phyloP scores from a whole-genome alignment of 53 echinoderm and acorn worm species.

The Holothuria scabra region DNA sequence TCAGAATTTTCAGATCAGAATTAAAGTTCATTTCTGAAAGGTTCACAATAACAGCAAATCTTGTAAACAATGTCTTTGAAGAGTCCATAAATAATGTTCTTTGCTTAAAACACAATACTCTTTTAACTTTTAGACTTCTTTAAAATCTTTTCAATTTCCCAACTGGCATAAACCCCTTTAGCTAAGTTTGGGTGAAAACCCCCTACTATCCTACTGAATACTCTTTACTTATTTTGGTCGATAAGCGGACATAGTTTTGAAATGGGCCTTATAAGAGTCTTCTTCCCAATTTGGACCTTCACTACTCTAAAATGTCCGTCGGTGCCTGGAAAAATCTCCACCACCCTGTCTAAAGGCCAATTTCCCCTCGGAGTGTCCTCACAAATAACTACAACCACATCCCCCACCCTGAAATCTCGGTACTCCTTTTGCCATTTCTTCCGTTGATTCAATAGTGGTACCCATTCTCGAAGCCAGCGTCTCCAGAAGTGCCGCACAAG shows the following conservation, averaged over 20 bases:
- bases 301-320: slow-evolving; percentile 51
- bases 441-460: not conserved
- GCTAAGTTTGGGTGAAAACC: too few relatives aligned
- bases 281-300: slow-evolving; percentile 23
- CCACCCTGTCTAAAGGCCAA: slow-evolving; percentile 32
- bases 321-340: slow-evolving; percentile 37
- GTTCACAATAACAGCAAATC: too few relatives aligned
- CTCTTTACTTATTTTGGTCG: not conserved
- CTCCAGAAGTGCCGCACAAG: slow-evolving; percentile 15
- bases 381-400: slow-evolving; percentile 22
- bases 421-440: not conserved
- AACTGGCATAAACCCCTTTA: too few relatives aligned
- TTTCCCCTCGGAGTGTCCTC: slow-evolving; percentile 29
- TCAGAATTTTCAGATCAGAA: too few relatives aligned
- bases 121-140: too few relatives aligned
- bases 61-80: too few relatives aligned
- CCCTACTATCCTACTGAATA: too few relatives aligned
- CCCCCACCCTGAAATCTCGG: not conserved
- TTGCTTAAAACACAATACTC: too few relatives aligned
- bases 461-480: slow-evolving; percentile 24
- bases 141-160: too few relatives aligned
- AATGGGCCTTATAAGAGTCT: slow-evolving; percentile 15
- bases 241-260: slow-evolving; percentile 7
- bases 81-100: too few relatives aligned
- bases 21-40: too few relatives aligned